phyloP scores from a whole-genome alignment of 1,140 invertebrate genomes.

The Charaxes varanes region DNA sequence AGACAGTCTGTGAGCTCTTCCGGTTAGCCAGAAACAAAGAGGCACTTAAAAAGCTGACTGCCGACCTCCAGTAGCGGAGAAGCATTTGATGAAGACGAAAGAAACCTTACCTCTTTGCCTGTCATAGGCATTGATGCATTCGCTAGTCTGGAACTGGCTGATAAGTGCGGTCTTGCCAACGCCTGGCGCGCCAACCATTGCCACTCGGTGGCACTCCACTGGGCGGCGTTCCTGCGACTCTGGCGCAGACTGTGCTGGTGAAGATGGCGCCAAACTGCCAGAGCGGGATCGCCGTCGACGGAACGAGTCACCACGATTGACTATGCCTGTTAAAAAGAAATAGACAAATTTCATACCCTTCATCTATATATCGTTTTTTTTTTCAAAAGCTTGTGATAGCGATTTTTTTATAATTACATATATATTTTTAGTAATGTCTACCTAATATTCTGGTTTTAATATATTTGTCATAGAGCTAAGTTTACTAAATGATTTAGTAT shows the following conservation, averaged over 20 bases:
- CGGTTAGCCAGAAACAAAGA: no score
- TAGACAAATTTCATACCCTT: neutral
- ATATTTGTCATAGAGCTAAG: no score
- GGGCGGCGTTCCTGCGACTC: constrained; percentile 52
- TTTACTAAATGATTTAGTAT: no score
- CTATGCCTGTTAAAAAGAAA: constrained; percentile 79
- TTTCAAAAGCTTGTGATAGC: no score
- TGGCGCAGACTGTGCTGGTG: constrained; percentile 55
- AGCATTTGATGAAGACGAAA: neutral
- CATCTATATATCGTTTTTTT: no score
- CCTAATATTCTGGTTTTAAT: no score
- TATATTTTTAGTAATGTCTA: no score
- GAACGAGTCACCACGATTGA: constrained; percentile 93
- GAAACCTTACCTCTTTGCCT: constrained; percentile 81
- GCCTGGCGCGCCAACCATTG: constrained; percentile 88
- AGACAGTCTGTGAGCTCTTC: no score
- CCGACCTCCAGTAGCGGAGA: no score
- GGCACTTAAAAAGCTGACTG: no score
- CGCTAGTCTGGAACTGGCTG: constrained; percentile 95
- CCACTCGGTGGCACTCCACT: constrained; percentile 82
- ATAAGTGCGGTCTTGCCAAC: constrained; percentile 94
- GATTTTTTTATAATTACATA: no score
- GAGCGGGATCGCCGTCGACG: constrained; percentile 84
- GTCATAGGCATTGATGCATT: constrained; percentile 95
- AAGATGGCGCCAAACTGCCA: constrained; percentile 80